A percentile compares a stretch with the other conserved stretches of the same genome.
Evolutionary conservation across 2,888 invertebrate species (phyloP).

Genomic region (Polydrusus tereticollis): DNA sequence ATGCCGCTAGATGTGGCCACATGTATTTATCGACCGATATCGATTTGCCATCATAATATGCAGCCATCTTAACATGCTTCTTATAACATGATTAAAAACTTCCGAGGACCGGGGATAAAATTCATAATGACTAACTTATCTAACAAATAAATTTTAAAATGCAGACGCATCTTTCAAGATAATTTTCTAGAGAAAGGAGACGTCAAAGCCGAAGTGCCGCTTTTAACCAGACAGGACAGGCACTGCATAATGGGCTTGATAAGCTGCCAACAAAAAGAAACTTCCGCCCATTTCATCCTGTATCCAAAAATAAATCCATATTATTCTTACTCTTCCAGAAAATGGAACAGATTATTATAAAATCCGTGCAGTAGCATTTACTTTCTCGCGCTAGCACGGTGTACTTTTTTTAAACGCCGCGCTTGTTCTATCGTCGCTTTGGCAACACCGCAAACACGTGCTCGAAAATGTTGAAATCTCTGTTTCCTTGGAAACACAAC

Average conservation of each 20-base stretch:
- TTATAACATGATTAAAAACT: too few relatives aligned
- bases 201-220: neutral
- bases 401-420: slow-evolving; percentile 20
- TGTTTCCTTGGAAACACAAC: slow-evolving; percentile 67
- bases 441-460: slow-evolving; percentile 53
- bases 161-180: neutral
- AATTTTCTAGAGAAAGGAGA: slow-evolving; percentile 8
- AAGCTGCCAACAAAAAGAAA: slow-evolving; percentile 46
- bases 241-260: slow-evolving; percentile 35
- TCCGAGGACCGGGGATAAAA: too few relatives aligned
- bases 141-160: too few relatives aligned
- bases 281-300: slow-evolving; percentile 49
- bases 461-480: slow-evolving; percentile 58
- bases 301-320: slow-evolving; percentile 44
- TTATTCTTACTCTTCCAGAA: slow-evolving; percentile 35
- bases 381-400: neutral
- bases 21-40: too few relatives aligned
- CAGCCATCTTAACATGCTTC: too few relatives aligned
- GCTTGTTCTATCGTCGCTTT: slow-evolving; percentile 2
- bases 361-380: slow-evolving; percentile 9
- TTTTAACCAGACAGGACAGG: slow-evolving; percentile 15
- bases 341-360: slow-evolving; percentile 35
- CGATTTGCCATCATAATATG: too few relatives aligned
- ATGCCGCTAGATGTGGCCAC: too few relatives aligned
- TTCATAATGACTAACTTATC: too few relatives aligned